Evolutionary conservation across 2,888 invertebrate species (phyloP), one percentile per base, ranked within the genome.

Genomic region (Neocrepidodera transversa): DNA sequence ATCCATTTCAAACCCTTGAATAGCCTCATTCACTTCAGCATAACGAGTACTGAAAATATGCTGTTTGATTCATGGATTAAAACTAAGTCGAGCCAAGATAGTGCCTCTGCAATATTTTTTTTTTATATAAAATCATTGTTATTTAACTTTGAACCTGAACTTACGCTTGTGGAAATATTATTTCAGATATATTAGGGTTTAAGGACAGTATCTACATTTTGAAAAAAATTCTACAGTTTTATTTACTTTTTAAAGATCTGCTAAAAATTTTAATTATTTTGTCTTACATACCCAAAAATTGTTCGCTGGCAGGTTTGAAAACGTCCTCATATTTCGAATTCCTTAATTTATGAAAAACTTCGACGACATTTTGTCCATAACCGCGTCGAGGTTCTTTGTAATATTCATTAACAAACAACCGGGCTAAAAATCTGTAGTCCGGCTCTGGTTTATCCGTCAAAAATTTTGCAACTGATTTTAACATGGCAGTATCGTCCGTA

Each of bases 401-500:
- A 76, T 84, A 91, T 69, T 86, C 86, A 62, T 82, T 81, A 0
- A 86, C 84, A 78, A 90, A 90, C 71, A 83, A 81, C 69, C 81
- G 82, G 0, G 89, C 88, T 74, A 90, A 74, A 70, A 87, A 84
- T 52, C 80, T 76, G 14, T 82, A 78, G 76, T 87, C 82, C 5
- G 64, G 80, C 48, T 84, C 80, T 36, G 78, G 78, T 65, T 77
- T 77, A 30, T 85, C 81, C 16, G 86, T 80, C 18, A 90, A 76
- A 11, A 86, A 86, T 67, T 82, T 79, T 0, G 86, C 86, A n/a
- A 89, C 79, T 43, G 83, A 83, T 68, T 83, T 83, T 23, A 86
- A 85, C 89, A 90, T 88, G 16, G 87, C 88, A 2, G 89, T 87
- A 72, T 90, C 90, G 79, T 90, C 90, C 1, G 89, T 88, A 74